Conservation (phyloP, 2,113 vertebrate species). For the Zosterops borbonicus region DNA sequence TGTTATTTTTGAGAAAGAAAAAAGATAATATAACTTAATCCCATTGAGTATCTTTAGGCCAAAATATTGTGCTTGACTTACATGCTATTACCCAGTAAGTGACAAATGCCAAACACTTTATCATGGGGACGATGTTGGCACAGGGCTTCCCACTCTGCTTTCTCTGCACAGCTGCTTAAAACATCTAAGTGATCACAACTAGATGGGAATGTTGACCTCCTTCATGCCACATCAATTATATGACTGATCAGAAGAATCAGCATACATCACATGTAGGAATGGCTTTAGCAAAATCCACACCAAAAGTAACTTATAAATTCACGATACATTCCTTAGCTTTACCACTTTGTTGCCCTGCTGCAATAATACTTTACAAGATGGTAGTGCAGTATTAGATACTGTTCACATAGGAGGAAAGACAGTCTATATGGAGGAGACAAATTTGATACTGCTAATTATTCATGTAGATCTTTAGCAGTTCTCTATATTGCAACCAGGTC, state of each 20-base stretch:
- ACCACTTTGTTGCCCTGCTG: background rate
- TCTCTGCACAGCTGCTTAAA: conserved; percentile 45
- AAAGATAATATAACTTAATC: background rate
- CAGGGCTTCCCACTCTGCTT: conserved; percentile 21
- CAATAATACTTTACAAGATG: background rate
- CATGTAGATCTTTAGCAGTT: background rate
- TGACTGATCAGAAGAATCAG: conserved; percentile 46
- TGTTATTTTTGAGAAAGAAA: background rate
- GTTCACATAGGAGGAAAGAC: background rate
- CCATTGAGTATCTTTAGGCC: background rate
- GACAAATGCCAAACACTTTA: conserved; percentile 70
- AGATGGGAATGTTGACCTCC: conserved; percentile 53
- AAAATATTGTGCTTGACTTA: conserved; percentile 38
- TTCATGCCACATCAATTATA: conserved; percentile 41
- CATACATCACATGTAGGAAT: background rate
- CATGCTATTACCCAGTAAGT: background rate
- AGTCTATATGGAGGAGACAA: background rate
- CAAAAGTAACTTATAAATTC: background rate
- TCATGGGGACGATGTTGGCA: conserved; percentile 58
- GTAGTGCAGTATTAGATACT: background rate
- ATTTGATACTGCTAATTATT: background rate
- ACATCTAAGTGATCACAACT: conserved; percentile 36
- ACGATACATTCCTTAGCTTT: background rate
- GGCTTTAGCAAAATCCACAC: conserved; percentile 8
- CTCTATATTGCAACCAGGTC: background rate